Evolutionary conservation across 2,888 invertebrate genomes (phyloP), one percentile per base, ranked within the genome.

Genomic region (Pheosia gnoma): DNA sequence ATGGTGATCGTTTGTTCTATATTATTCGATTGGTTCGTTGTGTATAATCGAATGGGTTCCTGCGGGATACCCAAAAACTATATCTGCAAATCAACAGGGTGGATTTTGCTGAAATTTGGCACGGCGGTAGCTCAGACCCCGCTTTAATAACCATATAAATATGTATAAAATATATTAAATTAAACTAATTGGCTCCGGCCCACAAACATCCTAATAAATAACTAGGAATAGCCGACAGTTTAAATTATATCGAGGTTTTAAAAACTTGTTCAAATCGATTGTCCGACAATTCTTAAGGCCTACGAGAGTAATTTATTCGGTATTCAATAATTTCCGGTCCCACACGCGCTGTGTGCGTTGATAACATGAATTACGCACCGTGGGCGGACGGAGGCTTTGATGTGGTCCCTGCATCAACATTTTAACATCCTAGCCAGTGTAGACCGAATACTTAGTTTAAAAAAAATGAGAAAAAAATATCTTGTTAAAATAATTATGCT

Each of bases 321-420:
- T 78, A 90, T 90, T 84, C 82, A 83, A 85, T 84, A 84, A 86
- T 88, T 86, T 90, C 90, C 90, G 90, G 87, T 84, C 85, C 77
- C 79, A 83, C 77, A 76, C 72, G 70, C 72, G 70, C 67, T 77
- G 75, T 75, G 76, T 74, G 75, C 74, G 75, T 72, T 79, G 80
- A 82, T 84, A 85, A 82, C 75, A 86, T 87, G 87, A 87, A 86
- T 87, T 81, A 86, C 74, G 71, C 62, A 66, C 72, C 63, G 83
- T 81, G 80, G 83, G 80, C 77, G 83, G 83, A 69, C 77, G 68
- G 71, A 72, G 72, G 74, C 85, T 85, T 86, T 86, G 83, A 83
- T 85, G 88, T 73, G 86, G 85, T 84, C 57, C 57, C 63, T 74
- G 70, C 65, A 62, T 65, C 57, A 72, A 67, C 63, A 68, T 71